Percentiles rank a stretch among this genome's conserved stretches.
Conservation (phyloP, 2,113 vertebrate genomes). For the Pterocles burchelli region DNA sequence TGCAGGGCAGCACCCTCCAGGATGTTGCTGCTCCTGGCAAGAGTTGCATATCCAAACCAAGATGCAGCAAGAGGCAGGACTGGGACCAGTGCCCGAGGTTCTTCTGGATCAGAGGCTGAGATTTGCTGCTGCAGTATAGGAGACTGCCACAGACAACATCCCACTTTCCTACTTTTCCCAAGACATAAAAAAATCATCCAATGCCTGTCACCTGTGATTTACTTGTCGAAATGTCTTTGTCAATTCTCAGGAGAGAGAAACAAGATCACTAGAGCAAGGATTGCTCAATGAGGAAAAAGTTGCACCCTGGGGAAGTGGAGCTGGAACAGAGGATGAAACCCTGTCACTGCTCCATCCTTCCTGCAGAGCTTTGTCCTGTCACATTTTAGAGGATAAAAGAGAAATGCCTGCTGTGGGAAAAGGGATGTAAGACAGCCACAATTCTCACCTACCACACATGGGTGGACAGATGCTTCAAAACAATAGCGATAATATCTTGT, state of each 20-base stretch:
- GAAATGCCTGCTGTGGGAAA: not conserved
- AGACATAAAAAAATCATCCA: not conserved
- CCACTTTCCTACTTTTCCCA: not conserved
- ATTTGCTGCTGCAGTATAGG: not conserved
- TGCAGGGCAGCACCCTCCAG: not conserved
- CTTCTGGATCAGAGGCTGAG: not conserved
- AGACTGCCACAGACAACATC: not conserved
- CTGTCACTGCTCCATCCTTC: not conserved
- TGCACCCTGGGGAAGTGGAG: not conserved
- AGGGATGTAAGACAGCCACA: not conserved
- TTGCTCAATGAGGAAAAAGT: not conserved
- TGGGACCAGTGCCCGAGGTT: not conserved
- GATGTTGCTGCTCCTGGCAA: not conserved
- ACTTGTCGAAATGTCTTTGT: not conserved
- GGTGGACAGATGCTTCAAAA: not conserved
- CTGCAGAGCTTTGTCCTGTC: not conserved
- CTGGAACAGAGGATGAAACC: not conserved
- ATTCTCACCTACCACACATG: not conserved
- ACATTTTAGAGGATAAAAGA: not conserved
- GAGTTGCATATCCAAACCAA: not conserved
- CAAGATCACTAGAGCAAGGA: not conserved
- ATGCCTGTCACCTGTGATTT: not conserved
- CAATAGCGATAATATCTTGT: not conserved
- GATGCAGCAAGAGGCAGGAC: not conserved
- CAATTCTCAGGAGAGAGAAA: not conserved